A percentile compares a stretch with the other conserved stretches of the same genome.
These are phyloP conservation scores for Trissolcus basalis DNA, from an alignment of 1,140 invertebrate species.

Conservation along the genomic window DNA sequence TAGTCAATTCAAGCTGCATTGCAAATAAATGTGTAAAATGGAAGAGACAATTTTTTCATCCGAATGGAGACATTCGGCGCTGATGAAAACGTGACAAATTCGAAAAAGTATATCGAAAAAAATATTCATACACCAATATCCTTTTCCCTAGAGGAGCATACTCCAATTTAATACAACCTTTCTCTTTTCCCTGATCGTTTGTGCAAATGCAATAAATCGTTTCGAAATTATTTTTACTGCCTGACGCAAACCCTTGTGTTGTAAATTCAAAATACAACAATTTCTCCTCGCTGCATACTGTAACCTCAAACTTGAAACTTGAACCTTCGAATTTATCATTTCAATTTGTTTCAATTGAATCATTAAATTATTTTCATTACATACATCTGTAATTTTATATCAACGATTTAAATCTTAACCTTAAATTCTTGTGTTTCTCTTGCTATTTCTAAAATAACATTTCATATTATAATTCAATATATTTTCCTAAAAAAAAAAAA, in stretches of 20 bases:
- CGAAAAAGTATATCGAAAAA: slow-evolving; percentile 53
- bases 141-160: slow-evolving; percentile 54
- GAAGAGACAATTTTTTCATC: slow-evolving; percentile 47
- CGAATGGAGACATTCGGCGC: slow-evolving; percentile 40
- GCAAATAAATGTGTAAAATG: slow-evolving; percentile 49
- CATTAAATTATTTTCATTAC: no score
- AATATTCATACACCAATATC: slow-evolving; percentile 57
- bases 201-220: slow-evolving; percentile 55
- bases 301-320: no score
- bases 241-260: slow-evolving; percentile 33
- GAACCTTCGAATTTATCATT: slow-evolving; percentile 22
- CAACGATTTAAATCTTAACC: no score
- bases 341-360: slow-evolving; percentile 18
- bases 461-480: no score
- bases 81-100: slow-evolving; percentile 61
- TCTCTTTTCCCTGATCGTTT: slow-evolving; percentile 54
- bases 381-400: no score
- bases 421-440: no score
- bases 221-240: slow-evolving; percentile 55
- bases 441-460: no score
- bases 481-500: no score
- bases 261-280: slow-evolving; percentile 50
- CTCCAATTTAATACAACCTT: slow-evolving; percentile 58
- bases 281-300: no score
- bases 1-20: slow-evolving; percentile 48